Base-by-base conservation (phyloP, 2,113 vertebrate species). In the Chloropsis cyanopogon region DNA sequence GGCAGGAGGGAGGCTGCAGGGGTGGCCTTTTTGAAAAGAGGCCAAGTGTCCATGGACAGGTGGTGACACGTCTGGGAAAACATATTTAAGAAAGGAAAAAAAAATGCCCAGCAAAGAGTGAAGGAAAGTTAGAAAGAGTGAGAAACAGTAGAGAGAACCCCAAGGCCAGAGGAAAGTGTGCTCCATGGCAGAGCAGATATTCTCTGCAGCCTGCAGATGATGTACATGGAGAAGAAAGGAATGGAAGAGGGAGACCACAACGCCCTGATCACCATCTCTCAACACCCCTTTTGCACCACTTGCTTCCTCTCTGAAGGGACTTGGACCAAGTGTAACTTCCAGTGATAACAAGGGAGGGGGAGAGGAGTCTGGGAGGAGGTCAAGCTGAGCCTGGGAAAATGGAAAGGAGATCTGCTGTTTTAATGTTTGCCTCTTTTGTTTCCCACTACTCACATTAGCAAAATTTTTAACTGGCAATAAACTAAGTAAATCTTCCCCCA, bases 381-480 rank as follows among this genome's bases (percentile, higher is more conserved):
- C 90, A 95, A 70, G 28, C 26, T 49, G 60, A 93, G 73, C 70
- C 73, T 90, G 88, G 77, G 80, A 91, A 96, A 92, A 64, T 6
- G 4, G 11, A 23, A 29, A 91, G 26, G 29, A 91, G 81, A 86
- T 11, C 21, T 86, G 79, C 29, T 81, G 47, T 17, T 84, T 81
- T 31, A 73, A 73, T 61, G n/a, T 77, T 86, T 73, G 50, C 13
- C 31, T 76, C 14, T 54, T 59, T 50, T 81, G 49, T 87, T 84
- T 79, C 57, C 66, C 47, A 39, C 64, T 89, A 66, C 28, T 4
- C 10, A 1, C 57, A 82, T 42, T 54, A 54, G 12, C 21, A 47
- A 49, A 46, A 20, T 75, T 68, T 77, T 90, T 42, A 82, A 82
- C n/a, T 82, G 61, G 47, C 11, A 82, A 63, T 76, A 93, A 93